Evolutionary conservation across 2,113 vertebrate species (phyloP).

Genomic region (Felis chaus): DNA sequence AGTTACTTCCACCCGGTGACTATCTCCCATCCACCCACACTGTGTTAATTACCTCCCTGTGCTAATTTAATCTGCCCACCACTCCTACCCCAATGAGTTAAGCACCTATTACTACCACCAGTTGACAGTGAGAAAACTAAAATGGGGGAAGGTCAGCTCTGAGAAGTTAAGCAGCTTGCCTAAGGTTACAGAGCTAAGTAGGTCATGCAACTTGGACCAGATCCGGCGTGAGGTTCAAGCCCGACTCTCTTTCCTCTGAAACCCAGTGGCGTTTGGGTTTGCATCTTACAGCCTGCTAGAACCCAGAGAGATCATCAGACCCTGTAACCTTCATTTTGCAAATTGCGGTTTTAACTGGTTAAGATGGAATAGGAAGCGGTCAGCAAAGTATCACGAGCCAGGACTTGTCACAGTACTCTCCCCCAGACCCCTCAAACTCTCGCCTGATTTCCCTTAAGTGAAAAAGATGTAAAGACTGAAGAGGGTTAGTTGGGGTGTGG

Average conservation of each 20-base stretch:
- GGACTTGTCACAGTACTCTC: background rate
- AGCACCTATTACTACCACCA: background rate
- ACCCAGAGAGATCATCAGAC: background rate
- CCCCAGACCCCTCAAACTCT: background rate
- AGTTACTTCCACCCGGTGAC: background rate
- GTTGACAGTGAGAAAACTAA: background rate
- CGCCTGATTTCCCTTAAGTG: background rate
- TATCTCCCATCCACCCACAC: background rate
- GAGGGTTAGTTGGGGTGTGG: background rate
- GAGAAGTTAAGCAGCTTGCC: too few species aligned
- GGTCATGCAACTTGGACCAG: background rate
- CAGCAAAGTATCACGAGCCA: background rate
- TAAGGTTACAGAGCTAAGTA: background rate
- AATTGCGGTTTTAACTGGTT: background rate
- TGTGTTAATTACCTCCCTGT: background rate
- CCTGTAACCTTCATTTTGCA: background rate
- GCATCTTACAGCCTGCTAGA: background rate
- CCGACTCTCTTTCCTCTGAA: background rate
- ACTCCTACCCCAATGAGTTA: background rate
- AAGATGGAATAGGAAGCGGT: background rate
- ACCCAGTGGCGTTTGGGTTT: background rate
- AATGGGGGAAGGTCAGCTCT: background rate
- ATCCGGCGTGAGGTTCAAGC: background rate
- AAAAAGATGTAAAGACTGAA: slow-evolving; percentile 1
- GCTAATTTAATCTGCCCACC: background rate